Conservation (phyloP, 2,888 invertebrate genomes). For the Zaprionus bogoriensis region DNA sequence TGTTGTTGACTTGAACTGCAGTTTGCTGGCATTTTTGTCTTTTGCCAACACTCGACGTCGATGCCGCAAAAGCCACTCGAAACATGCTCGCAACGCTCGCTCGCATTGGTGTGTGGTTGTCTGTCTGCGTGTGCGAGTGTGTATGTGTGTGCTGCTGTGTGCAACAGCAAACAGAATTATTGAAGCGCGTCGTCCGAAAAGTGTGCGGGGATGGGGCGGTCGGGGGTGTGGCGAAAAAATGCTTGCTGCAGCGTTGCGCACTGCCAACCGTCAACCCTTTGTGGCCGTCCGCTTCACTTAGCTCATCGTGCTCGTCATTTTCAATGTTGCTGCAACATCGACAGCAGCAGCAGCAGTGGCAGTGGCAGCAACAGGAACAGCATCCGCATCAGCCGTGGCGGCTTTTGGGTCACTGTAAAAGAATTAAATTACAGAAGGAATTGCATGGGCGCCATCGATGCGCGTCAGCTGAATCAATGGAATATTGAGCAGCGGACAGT, state of each 20-base stretch:
- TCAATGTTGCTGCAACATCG: constrained; percentile 26
- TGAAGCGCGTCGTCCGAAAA: constrained; percentile 60
- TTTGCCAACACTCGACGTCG: constrained; percentile 45
- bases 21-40: constrained; percentile 61
- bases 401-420: constrained; percentile 49
- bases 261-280: not conserved
- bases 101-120: constrained; percentile 13
- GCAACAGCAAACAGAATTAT: constrained; percentile 70
- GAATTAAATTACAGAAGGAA: constrained; percentile 60
- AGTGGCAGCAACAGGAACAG: not conserved
- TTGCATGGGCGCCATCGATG: not conserved
- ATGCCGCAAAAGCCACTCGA: constrained; percentile 71
- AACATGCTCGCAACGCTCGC: constrained; percentile 51
- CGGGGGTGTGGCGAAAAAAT: too few relatives aligned
- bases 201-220: constrained; percentile 17
- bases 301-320: constrained; percentile 28
- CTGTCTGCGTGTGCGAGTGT: constrained; percentile 7
- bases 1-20: constrained; percentile 44
- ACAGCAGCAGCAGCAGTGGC: not conserved
- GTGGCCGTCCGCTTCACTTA: constrained; percentile 36
- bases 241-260: constrained; percentile 2
- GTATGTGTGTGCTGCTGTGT: constrained; percentile 23
- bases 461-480: constrained; percentile 34
- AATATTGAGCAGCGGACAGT: constrained; percentile 43
- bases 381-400: constrained; percentile 10